A percentile compares a stretch with the other conserved stretches of the same genome.
Evolutionary conservation across 1,140 invertebrate species (phyloP).

Genomic region (Meloidogyne hapla): DNA sequence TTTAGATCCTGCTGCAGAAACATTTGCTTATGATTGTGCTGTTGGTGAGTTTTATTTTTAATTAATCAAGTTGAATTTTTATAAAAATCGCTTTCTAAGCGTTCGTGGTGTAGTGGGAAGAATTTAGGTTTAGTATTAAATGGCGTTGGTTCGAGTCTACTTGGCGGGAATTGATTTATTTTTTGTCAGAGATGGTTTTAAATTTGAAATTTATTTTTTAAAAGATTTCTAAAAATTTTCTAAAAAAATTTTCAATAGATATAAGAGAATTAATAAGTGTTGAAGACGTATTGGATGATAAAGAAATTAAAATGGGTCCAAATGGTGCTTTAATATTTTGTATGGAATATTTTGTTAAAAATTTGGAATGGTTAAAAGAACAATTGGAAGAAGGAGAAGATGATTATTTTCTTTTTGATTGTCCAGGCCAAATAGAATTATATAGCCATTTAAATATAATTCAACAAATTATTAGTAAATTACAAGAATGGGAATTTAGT

Average conservation of each 20-base stretch:
- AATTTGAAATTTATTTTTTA: neutral
- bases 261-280: slow-evolving; percentile 88
- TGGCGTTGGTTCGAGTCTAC: neutral
- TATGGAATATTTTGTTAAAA: slow-evolving; percentile 89
- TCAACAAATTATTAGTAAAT: slow-evolving; percentile 74
- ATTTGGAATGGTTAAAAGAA: slow-evolving; percentile 85
- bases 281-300: slow-evolving; percentile 94
- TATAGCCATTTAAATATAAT: slow-evolving; percentile 93
- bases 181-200: neutral
- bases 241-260: slow-evolving; percentile 68
- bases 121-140: neutral
- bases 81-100: too few species aligned
- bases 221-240: too few species aligned
- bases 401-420: slow-evolving; percentile 97
- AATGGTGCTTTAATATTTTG: slow-evolving; percentile 96
- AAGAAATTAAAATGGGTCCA: slow-evolving; percentile 88
- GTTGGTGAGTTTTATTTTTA: slow-evolving; percentile 65
- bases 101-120: neutral
- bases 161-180: neutral
- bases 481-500: slow-evolving; percentile 80
- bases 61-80: too few species aligned
- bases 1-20: slow-evolving; percentile 93
- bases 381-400: slow-evolving; percentile 73
- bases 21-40: slow-evolving; percentile 84
- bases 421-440: slow-evolving; percentile 93